phyloP scores from a whole-genome alignment of 2,797 vertebrate species.

The Threskiornis aethiopicus region DNA sequence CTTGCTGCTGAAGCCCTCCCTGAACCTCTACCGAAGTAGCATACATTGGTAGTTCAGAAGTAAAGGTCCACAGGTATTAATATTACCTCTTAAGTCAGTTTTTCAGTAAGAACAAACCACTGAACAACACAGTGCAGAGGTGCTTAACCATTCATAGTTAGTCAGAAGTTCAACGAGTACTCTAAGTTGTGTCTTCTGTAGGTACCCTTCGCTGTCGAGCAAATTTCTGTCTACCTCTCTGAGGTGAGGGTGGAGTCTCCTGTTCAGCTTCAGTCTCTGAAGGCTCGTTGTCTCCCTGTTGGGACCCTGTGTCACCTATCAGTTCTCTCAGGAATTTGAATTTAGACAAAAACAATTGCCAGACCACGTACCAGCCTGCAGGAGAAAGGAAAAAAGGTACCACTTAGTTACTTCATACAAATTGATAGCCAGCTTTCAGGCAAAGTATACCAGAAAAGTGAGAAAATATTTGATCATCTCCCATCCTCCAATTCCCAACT shows the following conservation, averaged over 20 bases:
- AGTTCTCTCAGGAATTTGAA: conserved; percentile 98
- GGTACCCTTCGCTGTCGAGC: conserved; percentile 83
- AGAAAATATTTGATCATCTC: not conserved
- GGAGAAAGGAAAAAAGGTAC: not conserved
- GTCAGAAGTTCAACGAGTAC: not conserved
- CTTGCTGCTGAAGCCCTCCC: conserved; percentile 44
- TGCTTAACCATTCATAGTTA: not conserved
- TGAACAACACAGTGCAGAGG: conserved; percentile 7
- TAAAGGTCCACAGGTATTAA: not conserved
- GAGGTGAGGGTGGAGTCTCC: conserved; percentile 62
- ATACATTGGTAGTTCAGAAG: conserved; percentile 7
- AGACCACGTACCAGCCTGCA: conserved; percentile 97
- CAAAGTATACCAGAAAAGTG: not conserved
- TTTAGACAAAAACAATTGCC: conserved; percentile 97
- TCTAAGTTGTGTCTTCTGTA: conserved; percentile 72
- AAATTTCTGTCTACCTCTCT: conserved; percentile 79
- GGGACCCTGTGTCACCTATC: conserved; percentile 89
- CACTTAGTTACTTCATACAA: not conserved
- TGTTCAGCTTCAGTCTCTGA: conserved; percentile 84
- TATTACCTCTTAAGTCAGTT: not conserved
- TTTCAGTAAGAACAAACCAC: conserved; percentile 26
- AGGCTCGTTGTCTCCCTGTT: conserved; percentile 85
- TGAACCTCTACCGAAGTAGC: not conserved
- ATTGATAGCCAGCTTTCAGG: not conserved
- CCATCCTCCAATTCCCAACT: not conserved